Evolutionary conservation across 2,888 invertebrate species (phyloP).

Genomic region (Bruchidius siliquastri): DNA sequence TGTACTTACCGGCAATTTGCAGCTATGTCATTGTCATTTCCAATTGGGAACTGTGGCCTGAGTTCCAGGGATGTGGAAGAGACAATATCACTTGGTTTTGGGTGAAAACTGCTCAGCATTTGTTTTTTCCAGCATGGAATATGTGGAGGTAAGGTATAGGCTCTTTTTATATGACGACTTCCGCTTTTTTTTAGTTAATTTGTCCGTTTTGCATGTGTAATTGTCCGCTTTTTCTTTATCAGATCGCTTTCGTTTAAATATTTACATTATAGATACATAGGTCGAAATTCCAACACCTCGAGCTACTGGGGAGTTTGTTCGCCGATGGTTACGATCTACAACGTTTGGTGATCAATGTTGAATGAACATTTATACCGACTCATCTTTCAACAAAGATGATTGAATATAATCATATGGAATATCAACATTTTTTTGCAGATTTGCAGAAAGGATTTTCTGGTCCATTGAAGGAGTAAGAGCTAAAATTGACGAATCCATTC

Average conservation of each 20-base stretch:
- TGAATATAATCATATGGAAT: too few species aligned
- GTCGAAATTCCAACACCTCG: too few species aligned
- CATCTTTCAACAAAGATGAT: too few species aligned
- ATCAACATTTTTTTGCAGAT: conserved; percentile 51
- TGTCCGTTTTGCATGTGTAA: too few species aligned
- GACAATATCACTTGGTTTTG: conserved; percentile 49
- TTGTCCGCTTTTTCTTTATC: too few species aligned
- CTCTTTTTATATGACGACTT: conserved; percentile 8
- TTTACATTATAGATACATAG: too few species aligned
- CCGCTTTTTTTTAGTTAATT: too few species aligned
- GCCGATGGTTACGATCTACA: too few species aligned
- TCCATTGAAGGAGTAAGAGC: conserved; percentile 66
- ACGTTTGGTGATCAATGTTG: too few species aligned
- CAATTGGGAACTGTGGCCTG: conserved; percentile 56
- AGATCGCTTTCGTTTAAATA: too few species aligned
- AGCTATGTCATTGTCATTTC: conserved; percentile 57
- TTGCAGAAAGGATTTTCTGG: conserved; percentile 70
- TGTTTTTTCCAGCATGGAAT: conserved; percentile 58
- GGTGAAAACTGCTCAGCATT: conserved; percentile 49
- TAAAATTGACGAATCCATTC: conserved; percentile 55
- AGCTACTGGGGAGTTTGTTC: too few species aligned
- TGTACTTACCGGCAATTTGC: conserved; percentile 55
- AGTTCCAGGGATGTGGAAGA: conserved; percentile 47
- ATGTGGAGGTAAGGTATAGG: conserved; percentile 54
- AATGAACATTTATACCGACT: too few species aligned